Evolutionary conservation across 2,797 vertebrate species (phyloP), one percentile per base, ranked within the genome.

Genomic region (Sternotherus odoratus): DNA sequence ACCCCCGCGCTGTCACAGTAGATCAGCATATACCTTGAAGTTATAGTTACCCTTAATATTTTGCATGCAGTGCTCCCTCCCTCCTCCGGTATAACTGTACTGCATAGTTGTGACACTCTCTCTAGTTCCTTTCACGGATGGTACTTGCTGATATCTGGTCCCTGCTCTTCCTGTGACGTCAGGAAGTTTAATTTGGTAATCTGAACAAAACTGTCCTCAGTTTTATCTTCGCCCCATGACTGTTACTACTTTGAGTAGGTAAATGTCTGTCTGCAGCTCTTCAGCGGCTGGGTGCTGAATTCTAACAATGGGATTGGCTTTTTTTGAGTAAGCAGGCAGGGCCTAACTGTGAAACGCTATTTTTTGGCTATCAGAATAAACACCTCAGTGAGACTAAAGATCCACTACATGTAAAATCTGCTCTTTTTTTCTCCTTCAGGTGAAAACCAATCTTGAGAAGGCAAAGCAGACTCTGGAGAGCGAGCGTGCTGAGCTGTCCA

Each of bases 381-480:
- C 12, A 49, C 8, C 4, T 6, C 48, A 43, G n/a, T 79, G 24
- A 48, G 1, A 4, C 56, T 48, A 48, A 82, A 82, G 28, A 10
- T 75, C 83, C 49, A 26, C 5, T 87, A 48, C 79, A 48, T 53
- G 16, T 89, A 8, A 92, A 91, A 24, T 13, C 19, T 87, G 49
- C 10, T 39, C 77, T 48, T 26, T 43, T 43, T 56, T 30, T 13
- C 9, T 11, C 48, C 43, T 4, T 85, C 83, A 99, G 99, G 99
- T 99, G 94, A 99, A 99, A 98, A 99, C 98, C 84, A 99, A 99
- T 11, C 98, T 99, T 91, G 99, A 99, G 85, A 99, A 99, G 96
- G 98, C 98, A 46, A 99, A 99, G 96, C 99, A 99, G 98, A 98
- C 98, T 33, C 97, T 99, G 97, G 99, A 99, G 97, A 98, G 98